Evolutionary conservation across 2,797 vertebrate genomes (phyloP).

Genomic region (Anguilla megastoma): DNA sequence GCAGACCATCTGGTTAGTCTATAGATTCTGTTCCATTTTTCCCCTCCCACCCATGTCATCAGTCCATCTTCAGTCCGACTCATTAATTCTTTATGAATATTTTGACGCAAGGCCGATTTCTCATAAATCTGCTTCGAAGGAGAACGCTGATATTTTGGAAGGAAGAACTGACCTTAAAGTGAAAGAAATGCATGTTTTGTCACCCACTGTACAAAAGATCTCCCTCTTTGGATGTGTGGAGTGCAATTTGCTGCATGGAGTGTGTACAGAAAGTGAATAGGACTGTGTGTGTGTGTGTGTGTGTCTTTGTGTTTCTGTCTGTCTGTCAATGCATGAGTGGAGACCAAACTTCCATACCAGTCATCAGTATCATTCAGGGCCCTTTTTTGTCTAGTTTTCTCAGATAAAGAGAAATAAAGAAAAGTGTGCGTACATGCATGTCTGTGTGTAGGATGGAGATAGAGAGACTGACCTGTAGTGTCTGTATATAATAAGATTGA

Average conservation of each 20-base stretch:
- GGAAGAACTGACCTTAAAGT: not conserved
- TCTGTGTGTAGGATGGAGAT: not conserved
- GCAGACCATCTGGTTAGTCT: not conserved
- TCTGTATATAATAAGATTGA: conserved; percentile 17
- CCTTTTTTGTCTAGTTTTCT: too few species aligned
- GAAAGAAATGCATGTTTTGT: not conserved
- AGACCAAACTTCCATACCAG: not conserved
- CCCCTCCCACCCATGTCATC: not conserved
- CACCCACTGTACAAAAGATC: not conserved
- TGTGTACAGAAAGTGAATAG: conserved; percentile 3
- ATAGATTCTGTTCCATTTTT: not conserved
- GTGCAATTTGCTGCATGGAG: not conserved
- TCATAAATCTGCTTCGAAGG: not conserved
- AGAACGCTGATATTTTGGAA: not conserved
- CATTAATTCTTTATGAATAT: not conserved
- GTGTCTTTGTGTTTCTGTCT: not conserved
- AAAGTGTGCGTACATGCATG: not conserved
- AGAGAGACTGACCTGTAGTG: not conserved
- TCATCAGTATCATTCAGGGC: too few species aligned
- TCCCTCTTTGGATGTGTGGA: not conserved
- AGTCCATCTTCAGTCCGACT: not conserved
- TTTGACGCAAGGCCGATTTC: not conserved
- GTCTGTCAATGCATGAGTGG: not conserved
- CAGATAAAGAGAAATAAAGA: too few species aligned
- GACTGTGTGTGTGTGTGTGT: not conserved